phyloP scores from a whole-genome alignment of 2,113 vertebrate genomes.

The Dromiciops gliroides region DNA sequence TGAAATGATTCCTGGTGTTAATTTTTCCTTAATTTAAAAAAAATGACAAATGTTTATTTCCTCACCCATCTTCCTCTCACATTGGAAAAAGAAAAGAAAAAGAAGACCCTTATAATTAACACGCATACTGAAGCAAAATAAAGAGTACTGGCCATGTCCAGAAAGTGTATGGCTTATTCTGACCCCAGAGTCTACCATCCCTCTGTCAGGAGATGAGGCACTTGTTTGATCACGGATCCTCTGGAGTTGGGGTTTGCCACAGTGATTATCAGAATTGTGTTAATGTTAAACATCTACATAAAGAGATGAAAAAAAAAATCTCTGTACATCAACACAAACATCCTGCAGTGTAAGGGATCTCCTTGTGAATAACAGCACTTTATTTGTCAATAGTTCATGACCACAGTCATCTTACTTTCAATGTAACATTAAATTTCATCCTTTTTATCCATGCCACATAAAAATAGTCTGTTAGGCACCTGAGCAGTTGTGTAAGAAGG shows the following conservation, averaged over 20 bases:
- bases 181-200: too few species aligned
- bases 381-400: background rate
- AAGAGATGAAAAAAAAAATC: slow-evolving; percentile 52
- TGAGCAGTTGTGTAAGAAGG: too few species aligned
- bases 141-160: background rate
- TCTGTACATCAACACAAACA: slow-evolving; percentile 20
- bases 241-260: too few species aligned
- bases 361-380: slow-evolving; percentile 40
- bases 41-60: background rate
- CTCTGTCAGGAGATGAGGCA: too few species aligned
- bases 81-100: background rate
- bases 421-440: background rate
- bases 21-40: slow-evolving; percentile 12
- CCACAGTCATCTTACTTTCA: too few species aligned
- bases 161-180: background rate
- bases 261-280: slow-evolving; percentile 1
- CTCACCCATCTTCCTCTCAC: background rate
- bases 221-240: too few species aligned
- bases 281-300: slow-evolving; percentile 57
- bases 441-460: background rate
- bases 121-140: background rate
- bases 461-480: background rate
- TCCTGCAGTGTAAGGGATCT: slow-evolving; percentile 20
- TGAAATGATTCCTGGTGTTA: slow-evolving; percentile 55
- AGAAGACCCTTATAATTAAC: background rate